Conservation (phyloP, 1,140 invertebrate genomes). For the Rhopalosiphum maidis region DNA sequence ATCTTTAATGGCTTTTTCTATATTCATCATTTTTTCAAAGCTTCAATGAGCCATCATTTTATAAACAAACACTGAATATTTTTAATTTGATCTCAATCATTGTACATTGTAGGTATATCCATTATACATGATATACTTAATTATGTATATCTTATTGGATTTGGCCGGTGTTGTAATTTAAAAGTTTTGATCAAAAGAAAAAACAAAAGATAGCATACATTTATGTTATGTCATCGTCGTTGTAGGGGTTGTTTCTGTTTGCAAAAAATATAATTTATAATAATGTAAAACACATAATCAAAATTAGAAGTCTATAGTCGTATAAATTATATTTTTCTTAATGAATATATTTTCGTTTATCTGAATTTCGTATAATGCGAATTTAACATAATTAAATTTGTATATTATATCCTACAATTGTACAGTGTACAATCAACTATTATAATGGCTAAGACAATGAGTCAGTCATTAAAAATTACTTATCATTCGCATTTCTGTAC, state of each 20-base stretch:
- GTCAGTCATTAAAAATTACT: not conserved
- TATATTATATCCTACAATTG: not conserved
- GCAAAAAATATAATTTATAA: not conserved
- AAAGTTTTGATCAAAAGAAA: not conserved
- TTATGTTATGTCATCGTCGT: not conserved
- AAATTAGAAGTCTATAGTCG: not conserved
- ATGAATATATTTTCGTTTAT: not conserved
- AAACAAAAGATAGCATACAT: not conserved
- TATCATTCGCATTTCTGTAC: not conserved
- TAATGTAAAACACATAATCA: not conserved
- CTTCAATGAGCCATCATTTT: too few species aligned
- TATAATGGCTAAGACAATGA: slow-evolving; percentile 4
- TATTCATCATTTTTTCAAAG: too few species aligned
- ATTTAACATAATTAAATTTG: not conserved
- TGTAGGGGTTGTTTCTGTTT: not conserved
- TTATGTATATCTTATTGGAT: not conserved
- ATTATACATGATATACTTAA: not conserved
- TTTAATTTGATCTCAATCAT: too few species aligned
- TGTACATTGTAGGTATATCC: not conserved
- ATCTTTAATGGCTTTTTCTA: too few species aligned
- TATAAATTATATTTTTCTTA: not conserved
- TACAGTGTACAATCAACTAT: not conserved
- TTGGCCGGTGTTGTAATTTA: not conserved
- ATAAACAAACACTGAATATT: too few species aligned
- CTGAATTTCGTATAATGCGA: not conserved